Conservation (phyloP, 2,113 vertebrate genomes). For the Balaeniceps rex region DNA sequence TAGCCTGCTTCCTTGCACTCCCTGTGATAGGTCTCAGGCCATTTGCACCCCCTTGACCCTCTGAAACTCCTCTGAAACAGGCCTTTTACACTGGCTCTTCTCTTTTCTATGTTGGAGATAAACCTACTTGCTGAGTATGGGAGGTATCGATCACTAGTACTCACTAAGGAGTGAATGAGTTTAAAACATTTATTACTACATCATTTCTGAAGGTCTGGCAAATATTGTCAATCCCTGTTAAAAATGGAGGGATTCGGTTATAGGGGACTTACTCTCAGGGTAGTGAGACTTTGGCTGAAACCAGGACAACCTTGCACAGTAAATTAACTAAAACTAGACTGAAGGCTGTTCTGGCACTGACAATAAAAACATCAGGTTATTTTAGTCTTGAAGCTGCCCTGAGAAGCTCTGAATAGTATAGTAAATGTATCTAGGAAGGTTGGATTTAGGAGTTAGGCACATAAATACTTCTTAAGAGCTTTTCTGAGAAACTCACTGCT, state of each 20-base stretch:
- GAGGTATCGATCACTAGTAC: not conserved
- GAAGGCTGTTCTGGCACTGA: not conserved
- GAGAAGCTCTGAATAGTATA: not conserved
- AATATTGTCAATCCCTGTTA: not conserved
- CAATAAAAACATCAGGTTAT: not conserved
- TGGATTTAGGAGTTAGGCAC: constrained; percentile 1
- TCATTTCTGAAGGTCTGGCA: not conserved
- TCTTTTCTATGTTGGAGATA: not conserved
- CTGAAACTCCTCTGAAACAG: not conserved
- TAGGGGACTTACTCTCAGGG: not conserved
- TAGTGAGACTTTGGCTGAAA: too few relatives aligned
- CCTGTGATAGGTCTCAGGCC: not conserved
- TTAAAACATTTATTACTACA: not conserved
- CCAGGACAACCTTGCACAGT: not conserved
- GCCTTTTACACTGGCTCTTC: not conserved
- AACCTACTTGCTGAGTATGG: not conserved
- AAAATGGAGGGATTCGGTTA: accelerated
- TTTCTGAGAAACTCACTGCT: constrained; percentile 10
- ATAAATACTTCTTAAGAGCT: constrained; percentile 13
- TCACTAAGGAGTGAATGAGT: not conserved
- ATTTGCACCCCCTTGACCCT: not conserved
- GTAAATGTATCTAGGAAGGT: not conserved
- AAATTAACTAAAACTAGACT: not conserved
- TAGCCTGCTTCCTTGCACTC: not conserved
- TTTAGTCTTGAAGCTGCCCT: not conserved